These are phyloP conservation scores for Metridium senile DNA, from an alignment of 92 coral and sea anemone species.

Conservation along the genomic window DNA sequence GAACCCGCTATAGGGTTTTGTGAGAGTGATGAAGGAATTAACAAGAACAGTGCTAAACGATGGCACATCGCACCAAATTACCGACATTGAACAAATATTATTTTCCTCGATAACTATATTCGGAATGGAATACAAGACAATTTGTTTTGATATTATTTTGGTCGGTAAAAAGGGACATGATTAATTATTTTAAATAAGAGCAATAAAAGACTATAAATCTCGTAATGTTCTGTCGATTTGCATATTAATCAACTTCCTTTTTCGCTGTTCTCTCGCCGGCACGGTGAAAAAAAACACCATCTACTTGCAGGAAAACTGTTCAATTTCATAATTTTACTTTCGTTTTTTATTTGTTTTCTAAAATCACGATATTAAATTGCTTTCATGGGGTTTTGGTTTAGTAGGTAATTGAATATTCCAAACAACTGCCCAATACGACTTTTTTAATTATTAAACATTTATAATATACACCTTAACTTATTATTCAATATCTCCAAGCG, in stretches of 20 bases:
- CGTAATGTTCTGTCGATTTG: neutral
- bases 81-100: neutral
- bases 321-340: too few species aligned
- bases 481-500: too few species aligned
- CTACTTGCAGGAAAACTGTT: too few species aligned
- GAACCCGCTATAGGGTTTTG: neutral
- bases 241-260: neutral
- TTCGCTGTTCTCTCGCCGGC: neutral
- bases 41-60: neutral
- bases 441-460: too few species aligned
- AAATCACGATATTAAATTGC: too few species aligned
- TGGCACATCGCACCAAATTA: neutral
- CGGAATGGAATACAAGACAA: neutral
- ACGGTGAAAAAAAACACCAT: too few species aligned
- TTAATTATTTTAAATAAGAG: neutral
- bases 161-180: neutral
- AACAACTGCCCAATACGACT: neutral
- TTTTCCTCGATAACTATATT: neutral
- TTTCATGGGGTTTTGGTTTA: neutral
- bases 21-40: conserved; percentile 1
- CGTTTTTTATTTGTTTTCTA: too few species aligned
- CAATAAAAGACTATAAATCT: neutral
- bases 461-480: neutral
- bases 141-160: neutral
- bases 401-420: neutral